Evolutionary conservation across 2,797 vertebrate species (phyloP).

Genomic region (Bradypus variegatus): DNA sequence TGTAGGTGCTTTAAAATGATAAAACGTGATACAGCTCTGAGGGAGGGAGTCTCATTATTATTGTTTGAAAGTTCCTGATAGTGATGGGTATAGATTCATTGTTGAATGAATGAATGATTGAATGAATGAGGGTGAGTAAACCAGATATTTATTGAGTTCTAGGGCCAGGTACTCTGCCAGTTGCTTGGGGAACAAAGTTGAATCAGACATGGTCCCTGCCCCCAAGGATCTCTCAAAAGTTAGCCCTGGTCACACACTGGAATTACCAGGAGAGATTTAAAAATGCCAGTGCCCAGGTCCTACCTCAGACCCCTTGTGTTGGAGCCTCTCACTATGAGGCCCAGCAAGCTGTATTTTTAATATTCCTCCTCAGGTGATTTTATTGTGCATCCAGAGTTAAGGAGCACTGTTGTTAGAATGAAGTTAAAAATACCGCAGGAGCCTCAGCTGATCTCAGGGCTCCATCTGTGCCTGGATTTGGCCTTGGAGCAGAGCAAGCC

Average conservation of each 20-base stretch:
- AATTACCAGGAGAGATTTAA: background rate
- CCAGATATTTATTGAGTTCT: background rate
- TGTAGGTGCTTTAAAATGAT: background rate
- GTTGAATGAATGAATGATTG: background rate
- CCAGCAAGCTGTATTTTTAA: background rate
- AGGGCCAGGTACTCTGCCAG: background rate
- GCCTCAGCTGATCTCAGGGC: background rate
- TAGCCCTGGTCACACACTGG: background rate
- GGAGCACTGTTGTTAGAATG: background rate
- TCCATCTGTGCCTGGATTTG: background rate
- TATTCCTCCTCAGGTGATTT: background rate
- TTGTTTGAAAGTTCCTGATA: background rate
- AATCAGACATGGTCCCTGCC: background rate
- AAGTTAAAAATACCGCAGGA: background rate
- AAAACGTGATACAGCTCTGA: background rate
- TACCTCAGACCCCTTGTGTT: background rate
- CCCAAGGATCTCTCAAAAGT: background rate
- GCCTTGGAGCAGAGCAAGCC: background rate
- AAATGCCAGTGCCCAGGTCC: background rate
- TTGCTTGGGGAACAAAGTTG: background rate
- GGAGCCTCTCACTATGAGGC: background rate
- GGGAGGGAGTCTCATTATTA: background rate
- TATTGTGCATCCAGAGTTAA: background rate
- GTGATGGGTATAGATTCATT: background rate
- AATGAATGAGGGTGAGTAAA: background rate